Evolutionary conservation across 2,888 invertebrate genomes (phyloP), one percentile per base, ranked within the genome.

Genomic region (Acholoe squamosa): DNA sequence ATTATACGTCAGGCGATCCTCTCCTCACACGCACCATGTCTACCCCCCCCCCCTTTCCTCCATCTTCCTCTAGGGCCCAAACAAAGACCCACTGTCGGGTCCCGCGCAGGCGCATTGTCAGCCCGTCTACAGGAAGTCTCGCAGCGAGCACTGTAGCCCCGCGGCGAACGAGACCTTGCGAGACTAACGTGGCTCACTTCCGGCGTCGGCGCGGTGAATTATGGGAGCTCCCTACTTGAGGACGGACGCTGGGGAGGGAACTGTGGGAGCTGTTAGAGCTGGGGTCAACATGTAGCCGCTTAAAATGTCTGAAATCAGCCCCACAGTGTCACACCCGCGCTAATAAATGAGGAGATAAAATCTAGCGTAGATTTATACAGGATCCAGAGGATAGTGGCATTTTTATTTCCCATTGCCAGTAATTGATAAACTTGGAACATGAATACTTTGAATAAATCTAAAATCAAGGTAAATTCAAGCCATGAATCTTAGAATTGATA

Each of bases 101-200:
- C 28, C 28, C 71, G 71, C 31, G 71, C 28, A 25, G 28, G 28
- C 71, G 71, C 71, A 28, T 71, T 71, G 71, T 71, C 3, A 22
- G n/a, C 28, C 28, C 25, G 71, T 28, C 71, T 71, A 71, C 71
- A 71, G 71, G 71, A 71, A 71, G 71, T 71, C 71, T 71, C 71
- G 71, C 71, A 71, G 71, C 3, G 71, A 71, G 71, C 71, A 71
- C 71, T 28, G 28, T 71, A 71, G 71, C 71, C 71, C 71, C 71
- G 71, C 71, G 71, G 71, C 71, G 71, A 61, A 71, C 71, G 71
- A 71, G 71, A 71, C 28, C 71, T 71, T 14, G 71, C 71, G 71
- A 71, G 71, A 28, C 71, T 71, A 71, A 71, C 71, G 71, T 71
- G 71, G 71, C 71, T 71, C 71, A 71, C 71, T 71, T 71, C 71